These are phyloP conservation scores for Synanthedon tipuliformis DNA, from an alignment of 2,888 invertebrate genomes.

Conservation along the genomic window DNA sequence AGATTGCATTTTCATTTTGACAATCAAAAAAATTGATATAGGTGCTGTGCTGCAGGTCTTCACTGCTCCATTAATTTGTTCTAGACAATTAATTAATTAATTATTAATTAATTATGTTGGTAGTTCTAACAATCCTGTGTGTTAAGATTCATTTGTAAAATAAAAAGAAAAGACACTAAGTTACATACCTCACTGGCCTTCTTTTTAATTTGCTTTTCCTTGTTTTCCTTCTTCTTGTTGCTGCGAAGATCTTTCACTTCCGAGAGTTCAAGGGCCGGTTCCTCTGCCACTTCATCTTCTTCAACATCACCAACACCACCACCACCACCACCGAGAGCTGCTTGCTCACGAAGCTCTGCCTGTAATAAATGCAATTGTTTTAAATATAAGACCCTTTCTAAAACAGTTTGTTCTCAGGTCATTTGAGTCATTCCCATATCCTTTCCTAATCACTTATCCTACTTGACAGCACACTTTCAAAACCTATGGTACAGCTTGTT, in stretches of 20 bases:
- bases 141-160: too few species aligned
- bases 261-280: constrained; percentile 37
- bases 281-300: constrained; percentile 17
- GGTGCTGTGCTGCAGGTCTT: too few species aligned
- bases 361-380: constrained; percentile 32
- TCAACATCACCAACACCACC: constrained; percentile 10
- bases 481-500: too few species aligned
- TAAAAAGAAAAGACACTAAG: too few species aligned
- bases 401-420: not conserved
- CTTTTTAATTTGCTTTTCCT: constrained; percentile 61
- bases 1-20: not conserved
- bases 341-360: constrained; percentile 53
- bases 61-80: too few species aligned
- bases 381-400: not conserved
- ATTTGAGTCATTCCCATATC: not conserved
- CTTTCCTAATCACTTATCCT: too few species aligned
- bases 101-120: too few species aligned
- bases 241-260: constrained; percentile 63
- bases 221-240: constrained; percentile 64
- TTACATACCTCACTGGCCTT: constrained; percentile 51
- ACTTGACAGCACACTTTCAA: too few species aligned
- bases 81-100: too few species aligned
- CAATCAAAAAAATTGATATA: too few species aligned
- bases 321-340: constrained; percentile 24
- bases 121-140: too few species aligned